A percentile compares a stretch with the other conserved stretches of the same genome.
Evolutionary conservation across 1,140 invertebrate species (phyloP).

Genomic region (Fragariocoptes setiger): DNA sequence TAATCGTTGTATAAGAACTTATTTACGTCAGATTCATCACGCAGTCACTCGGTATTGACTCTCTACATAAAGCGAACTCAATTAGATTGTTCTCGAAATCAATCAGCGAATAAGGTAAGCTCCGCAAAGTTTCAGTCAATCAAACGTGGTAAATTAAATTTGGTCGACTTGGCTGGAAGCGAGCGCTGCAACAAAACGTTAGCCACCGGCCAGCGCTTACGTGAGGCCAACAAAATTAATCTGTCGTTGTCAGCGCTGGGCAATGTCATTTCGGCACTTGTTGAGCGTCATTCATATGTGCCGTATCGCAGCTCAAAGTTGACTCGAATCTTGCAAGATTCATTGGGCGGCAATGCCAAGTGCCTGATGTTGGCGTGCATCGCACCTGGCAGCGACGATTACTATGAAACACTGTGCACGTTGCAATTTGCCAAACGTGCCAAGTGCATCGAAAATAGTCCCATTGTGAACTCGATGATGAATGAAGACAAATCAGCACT

Average conservation of each 20-base stretch:
- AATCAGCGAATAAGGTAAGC: no score
- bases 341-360: constrained; percentile 71
- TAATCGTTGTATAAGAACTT: no score
- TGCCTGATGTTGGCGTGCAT: constrained; percentile 78
- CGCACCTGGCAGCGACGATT: constrained; percentile 55
- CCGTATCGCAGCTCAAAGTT: constrained; percentile 73
- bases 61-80: constrained; percentile 46
- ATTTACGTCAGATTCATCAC: constrained; percentile 51
- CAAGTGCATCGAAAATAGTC: constrained; percentile 74
- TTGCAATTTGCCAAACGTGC: constrained; percentile 52
- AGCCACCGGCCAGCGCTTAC: constrained; percentile 47
- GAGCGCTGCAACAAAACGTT: constrained; percentile 57
- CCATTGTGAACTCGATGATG: no score
- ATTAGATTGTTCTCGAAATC: constrained; percentile 19
- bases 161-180: constrained; percentile 63
- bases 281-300: constrained; percentile 61
- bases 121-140: constrained; percentile 12
- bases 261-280: constrained; percentile 72
- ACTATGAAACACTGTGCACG: constrained; percentile 62
- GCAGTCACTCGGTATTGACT: constrained; percentile 67
- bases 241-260: constrained; percentile 66
- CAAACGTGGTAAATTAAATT: constrained; percentile 38
- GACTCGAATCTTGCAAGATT: constrained; percentile 56
- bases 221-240: constrained; percentile 81
- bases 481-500: constrained; percentile 80